phyloP scores from a whole-genome alignment of 2,113 vertebrate species.

The Equus quagga region DNA sequence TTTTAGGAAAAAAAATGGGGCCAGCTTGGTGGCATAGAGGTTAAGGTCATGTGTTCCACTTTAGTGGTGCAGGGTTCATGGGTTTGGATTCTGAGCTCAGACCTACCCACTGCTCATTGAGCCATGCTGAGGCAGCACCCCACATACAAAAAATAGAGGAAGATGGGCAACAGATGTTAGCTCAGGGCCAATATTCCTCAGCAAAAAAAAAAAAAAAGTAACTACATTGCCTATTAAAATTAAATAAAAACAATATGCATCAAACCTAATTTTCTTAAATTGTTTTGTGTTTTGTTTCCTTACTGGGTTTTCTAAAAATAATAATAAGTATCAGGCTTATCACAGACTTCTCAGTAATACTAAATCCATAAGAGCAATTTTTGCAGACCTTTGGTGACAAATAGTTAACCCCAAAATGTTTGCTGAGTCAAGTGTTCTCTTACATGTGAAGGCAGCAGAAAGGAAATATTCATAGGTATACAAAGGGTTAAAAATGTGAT shows the following conservation, averaged over 20 bases:
- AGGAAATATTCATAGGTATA: neutral
- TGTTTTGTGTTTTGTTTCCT: neutral
- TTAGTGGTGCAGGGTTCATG: too few relatives aligned
- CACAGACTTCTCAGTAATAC: neutral
- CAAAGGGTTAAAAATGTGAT: neutral
- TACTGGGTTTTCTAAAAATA: neutral
- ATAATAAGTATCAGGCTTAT: neutral
- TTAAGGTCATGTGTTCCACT: too few relatives aligned
- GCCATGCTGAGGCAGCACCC: too few relatives aligned
- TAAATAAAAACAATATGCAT: neutral
- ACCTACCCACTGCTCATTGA: too few relatives aligned
- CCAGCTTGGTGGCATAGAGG: too few relatives aligned
- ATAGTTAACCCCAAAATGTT: neutral
- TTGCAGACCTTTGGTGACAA: neutral
- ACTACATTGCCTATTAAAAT: neutral
- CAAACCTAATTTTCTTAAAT: neutral
- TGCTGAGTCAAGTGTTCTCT: neutral
- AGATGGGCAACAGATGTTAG: too few relatives aligned
- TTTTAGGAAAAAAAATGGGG: neutral
- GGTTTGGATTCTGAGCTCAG: too few relatives aligned
- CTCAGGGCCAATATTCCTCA: too few relatives aligned
- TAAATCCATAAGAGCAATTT: neutral
- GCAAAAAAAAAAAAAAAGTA: neutral
- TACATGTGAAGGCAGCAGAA: neutral
- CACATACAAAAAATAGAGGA: too few relatives aligned